Conservation (phyloP, 2,888 invertebrate species). For the Cantharis rufa region DNA sequence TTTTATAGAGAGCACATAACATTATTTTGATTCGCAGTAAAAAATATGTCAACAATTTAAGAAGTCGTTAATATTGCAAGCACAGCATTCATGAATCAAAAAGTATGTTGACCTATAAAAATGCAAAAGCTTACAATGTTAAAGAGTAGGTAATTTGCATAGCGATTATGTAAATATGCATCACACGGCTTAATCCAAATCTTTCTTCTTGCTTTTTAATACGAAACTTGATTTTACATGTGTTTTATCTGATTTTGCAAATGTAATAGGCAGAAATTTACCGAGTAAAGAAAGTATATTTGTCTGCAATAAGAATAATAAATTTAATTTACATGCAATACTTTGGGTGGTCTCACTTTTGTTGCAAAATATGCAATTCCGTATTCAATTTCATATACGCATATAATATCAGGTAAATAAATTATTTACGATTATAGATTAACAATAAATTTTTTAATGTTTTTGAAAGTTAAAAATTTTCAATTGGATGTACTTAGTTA, state of each 20-base stretch:
- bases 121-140: slow-evolving; percentile 2
- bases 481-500: background rate
- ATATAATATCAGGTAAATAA: slow-evolving; percentile 20
- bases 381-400: slow-evolving; percentile 29
- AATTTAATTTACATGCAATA: slow-evolving; percentile 25
- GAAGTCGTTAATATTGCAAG: background rate
- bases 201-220: slow-evolving; percentile 5
- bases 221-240: background rate
- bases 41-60: background rate
- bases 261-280: slow-evolving; percentile 18
- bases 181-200: slow-evolving; percentile 13
- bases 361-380: slow-evolving; percentile 29
- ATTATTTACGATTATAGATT: slow-evolving; percentile 16
- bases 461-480: background rate
- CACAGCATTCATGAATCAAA: slow-evolving; percentile 1
- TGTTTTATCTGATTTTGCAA: slow-evolving; percentile 18
- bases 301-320: slow-evolving; percentile 21
- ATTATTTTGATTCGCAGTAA: background rate
- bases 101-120: slow-evolving; percentile 10
- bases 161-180: slow-evolving; percentile 18
- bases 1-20: background rate
- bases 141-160: slow-evolving; percentile 10
- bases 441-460: background rate
- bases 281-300: slow-evolving; percentile 21
- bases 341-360: slow-evolving; percentile 29